Evolutionary conservation across 1,140 invertebrate species (phyloP).

Genomic region (Nasonia vitripennis): DNA sequence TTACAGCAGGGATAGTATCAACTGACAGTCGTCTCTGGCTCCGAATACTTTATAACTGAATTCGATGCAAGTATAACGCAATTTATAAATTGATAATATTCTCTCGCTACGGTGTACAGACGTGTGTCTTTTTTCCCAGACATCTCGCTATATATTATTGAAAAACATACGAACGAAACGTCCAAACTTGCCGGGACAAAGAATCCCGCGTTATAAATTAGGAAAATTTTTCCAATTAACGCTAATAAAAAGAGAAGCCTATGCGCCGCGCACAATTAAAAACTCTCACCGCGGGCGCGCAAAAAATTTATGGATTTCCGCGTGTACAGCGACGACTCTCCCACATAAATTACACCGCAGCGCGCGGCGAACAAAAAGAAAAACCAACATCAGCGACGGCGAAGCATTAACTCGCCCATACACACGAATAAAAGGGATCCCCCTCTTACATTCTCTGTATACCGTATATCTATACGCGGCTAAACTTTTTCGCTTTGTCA

Average conservation of each 20-base stretch:
- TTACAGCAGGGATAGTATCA: not conserved
- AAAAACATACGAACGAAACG: not conserved
- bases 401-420: slow-evolving; percentile 37
- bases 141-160: too few species aligned
- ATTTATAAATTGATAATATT: not conserved
- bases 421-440: slow-evolving; percentile 37
- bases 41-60: not conserved
- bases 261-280: slow-evolving; percentile 29
- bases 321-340: slow-evolving; percentile 26
- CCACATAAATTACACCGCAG: slow-evolving; percentile 43
- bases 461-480: not conserved
- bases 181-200: not conserved
- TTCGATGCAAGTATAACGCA: not conserved
- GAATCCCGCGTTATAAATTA: slow-evolving; percentile 34
- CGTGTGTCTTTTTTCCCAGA: too few species aligned
- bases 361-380: not conserved
- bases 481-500: slow-evolving; percentile 52
- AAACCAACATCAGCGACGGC: not conserved
- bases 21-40: not conserved
- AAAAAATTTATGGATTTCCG: slow-evolving; percentile 51
- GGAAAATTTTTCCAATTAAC: slow-evolving; percentile 48
- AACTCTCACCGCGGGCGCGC: slow-evolving; percentile 1
- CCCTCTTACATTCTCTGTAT: not conserved
- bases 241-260: slow-evolving; percentile 23
- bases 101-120: too few species aligned